Percentiles rank a stretch among this genome's conserved stretches.
Conservation (phyloP, 2,113 vertebrate genomes). For the Cisticola juncidis region DNA sequence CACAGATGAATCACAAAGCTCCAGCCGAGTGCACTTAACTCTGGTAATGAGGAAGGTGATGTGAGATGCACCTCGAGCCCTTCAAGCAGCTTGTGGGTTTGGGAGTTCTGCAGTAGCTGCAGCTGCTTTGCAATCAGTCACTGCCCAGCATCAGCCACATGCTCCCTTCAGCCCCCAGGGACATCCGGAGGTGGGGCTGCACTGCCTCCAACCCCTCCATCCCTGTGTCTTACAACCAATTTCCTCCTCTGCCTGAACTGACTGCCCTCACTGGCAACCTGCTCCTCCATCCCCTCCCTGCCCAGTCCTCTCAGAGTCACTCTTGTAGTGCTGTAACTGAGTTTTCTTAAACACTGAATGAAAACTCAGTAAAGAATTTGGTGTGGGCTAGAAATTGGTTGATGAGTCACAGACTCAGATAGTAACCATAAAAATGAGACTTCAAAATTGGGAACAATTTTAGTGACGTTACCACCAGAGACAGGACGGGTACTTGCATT, state of each 20-base stretch:
- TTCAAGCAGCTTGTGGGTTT: not conserved
- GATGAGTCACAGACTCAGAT: slow-evolving; percentile 28
- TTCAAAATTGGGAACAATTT: slow-evolving; percentile 31
- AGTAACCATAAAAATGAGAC: slow-evolving; percentile 46
- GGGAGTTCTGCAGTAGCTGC: not conserved
- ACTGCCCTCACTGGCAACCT: not conserved
- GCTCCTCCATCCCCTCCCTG: not conserved
- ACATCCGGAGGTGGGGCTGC: not conserved
- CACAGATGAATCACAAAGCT: not conserved
- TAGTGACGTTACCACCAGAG: not conserved
- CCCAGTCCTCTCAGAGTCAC: not conserved
- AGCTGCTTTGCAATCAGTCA: not conserved
- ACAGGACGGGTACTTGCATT: not conserved
- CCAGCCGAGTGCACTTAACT: fast-evolving
- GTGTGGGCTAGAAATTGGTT: slow-evolving; percentile 37
- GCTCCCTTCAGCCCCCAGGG: not conserved
- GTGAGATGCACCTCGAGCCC: not conserved
- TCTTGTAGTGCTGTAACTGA: not conserved
- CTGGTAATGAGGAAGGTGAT: not conserved
- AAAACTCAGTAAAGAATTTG: not conserved
- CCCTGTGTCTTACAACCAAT: not conserved
- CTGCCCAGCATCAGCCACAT: not conserved
- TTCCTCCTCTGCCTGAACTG: not conserved
- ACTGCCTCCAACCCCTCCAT: not conserved
- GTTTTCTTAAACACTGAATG: slow-evolving; percentile 22